Evolutionary conservation across 2,888 invertebrate genomes (phyloP), one percentile per base, ranked within the genome.

Genomic region (Cyaniris semiargus): DNA sequence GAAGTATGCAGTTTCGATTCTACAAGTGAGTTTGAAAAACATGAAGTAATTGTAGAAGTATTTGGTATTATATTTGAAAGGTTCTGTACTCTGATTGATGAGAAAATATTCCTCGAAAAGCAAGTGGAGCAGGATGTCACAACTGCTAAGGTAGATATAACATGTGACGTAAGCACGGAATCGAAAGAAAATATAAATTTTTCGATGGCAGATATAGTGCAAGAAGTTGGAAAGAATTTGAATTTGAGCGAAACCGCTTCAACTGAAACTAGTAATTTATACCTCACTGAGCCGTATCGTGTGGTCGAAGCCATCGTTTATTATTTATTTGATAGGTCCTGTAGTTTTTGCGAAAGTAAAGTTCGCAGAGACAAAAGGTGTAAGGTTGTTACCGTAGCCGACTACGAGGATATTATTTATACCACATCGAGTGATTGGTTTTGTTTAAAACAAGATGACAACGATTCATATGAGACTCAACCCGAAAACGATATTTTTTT

Each of bases 11-110:
- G 93, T 78, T 87, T 90, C 21, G 88, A 94, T 85, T 93, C 94
- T 0, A 92, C 90, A 1, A 86, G 81, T 5, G 94, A 94, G 81
- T 94, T 94, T 79, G 94, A 94, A 79, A 92, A 90, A 81, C 86
- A 88, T 56, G 94, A 94, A 85, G 79, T 84, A 0, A 85, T 92
- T 8, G 81, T 89, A 0, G 93, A 93, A 75, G 80, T 93, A 6
- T 78, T 94, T 10, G 81, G 83, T 2, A 60, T 80, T 15, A 82
- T 94, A 53, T 79, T 93, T 1, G 86, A 86, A 72, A 86, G 81
- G 80, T 86, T 93, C 60, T 85, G 89, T 76, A 81, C 82, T 13
- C 18, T 58, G 58, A 77, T 58, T 6, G 44, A 72, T 78, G 81
- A 83, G 21, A 78, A 56, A 7, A 44, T 23, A 53, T 1, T 27